These are phyloP conservation scores for Homarus gammarus DNA, from an alignment of 2,888 invertebrate genomes.

Conservation along the genomic window DNA sequence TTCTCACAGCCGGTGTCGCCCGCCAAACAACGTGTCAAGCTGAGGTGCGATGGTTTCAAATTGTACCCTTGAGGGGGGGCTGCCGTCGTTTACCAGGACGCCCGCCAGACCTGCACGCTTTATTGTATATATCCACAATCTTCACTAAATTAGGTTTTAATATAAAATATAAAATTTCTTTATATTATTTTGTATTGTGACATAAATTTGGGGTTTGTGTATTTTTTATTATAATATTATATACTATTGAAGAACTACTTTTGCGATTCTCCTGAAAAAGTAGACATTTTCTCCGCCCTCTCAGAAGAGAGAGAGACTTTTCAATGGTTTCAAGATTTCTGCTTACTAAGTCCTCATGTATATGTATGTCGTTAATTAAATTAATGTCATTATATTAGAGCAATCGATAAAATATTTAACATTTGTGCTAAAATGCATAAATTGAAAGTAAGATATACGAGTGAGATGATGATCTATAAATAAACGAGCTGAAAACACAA, in stretches of 20 bases:
- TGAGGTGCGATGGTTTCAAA: slow-evolving; percentile 15
- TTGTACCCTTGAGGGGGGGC: background rate
- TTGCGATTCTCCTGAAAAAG: slow-evolving; percentile 62
- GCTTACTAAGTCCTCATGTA: background rate
- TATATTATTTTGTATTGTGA: too few species aligned
- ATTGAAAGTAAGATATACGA: too few species aligned
- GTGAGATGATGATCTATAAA: too few species aligned
- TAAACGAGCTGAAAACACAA: too few species aligned
- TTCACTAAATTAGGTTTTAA: too few species aligned
- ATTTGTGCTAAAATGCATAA: too few species aligned
- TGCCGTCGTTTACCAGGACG: background rate
- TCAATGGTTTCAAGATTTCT: background rate
- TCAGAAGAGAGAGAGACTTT: slow-evolving; percentile 11
- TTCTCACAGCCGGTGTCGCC: slow-evolving; percentile 44
- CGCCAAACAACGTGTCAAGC: slow-evolving; percentile 58
- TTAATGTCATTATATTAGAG: too few species aligned
- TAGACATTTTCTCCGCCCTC: slow-evolving; percentile 53
- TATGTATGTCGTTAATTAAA: too few species aligned
- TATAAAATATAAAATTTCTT: too few species aligned
- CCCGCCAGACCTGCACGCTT: background rate
- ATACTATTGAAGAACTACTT: background rate
- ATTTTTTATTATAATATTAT: background rate
- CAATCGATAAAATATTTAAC: too few species aligned
- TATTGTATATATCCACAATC: too few species aligned
- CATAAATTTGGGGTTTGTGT: background rate